Evolutionary conservation across 2,797 vertebrate species (phyloP).

Genomic region (Busarellus nigricollis): DNA sequence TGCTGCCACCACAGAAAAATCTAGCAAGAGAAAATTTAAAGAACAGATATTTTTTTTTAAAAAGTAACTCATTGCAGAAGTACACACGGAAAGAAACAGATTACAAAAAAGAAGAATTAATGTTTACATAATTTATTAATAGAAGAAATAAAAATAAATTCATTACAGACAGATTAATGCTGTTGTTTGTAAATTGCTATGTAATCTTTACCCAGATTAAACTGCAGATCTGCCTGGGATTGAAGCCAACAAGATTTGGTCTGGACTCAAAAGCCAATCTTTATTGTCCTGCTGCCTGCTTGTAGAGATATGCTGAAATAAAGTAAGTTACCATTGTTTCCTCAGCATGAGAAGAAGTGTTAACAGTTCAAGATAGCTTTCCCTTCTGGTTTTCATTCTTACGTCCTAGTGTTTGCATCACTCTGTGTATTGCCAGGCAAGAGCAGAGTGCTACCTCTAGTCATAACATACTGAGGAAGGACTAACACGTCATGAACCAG

Average conservation of each 20-base stretch:
- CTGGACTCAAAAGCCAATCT: background rate
- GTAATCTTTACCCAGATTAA: background rate
- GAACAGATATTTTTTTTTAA: background rate
- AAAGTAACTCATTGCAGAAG: background rate
- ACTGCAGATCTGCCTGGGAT: background rate
- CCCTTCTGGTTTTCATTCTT: background rate
- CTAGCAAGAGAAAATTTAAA: background rate
- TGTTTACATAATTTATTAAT: background rate
- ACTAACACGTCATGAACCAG: too few species aligned
- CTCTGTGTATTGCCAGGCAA: background rate
- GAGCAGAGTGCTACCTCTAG: background rate
- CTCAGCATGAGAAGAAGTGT: background rate
- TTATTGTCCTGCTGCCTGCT: background rate
- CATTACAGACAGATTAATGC: background rate
- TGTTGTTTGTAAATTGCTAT: background rate
- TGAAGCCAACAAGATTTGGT: background rate
- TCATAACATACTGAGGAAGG: background rate
- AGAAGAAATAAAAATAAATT: background rate
- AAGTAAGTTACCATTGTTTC: background rate
- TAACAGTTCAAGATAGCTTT: background rate
- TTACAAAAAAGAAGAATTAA: background rate
- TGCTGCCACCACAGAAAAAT: background rate
- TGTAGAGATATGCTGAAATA: background rate
- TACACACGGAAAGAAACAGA: background rate
- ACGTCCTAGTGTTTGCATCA: background rate